Evolutionary conservation across 23 tunicate genomes (phyloP), one percentile per base, ranked within the genome.

Genomic region (Botrylloides violaceus): DNA sequence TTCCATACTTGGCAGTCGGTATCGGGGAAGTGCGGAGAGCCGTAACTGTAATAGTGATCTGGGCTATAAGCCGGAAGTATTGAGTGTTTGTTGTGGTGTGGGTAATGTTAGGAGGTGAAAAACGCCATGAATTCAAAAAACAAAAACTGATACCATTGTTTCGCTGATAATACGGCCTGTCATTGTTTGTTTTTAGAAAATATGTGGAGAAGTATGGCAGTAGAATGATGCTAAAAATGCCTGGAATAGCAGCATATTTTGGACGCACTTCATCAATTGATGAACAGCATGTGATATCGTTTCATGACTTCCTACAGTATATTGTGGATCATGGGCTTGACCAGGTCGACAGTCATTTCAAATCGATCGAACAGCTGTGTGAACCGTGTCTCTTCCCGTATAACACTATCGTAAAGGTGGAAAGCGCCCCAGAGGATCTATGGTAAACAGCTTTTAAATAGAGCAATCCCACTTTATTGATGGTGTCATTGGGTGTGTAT

Each of bases 291-390:
- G 75, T 50, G 27, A 78, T 78, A 4, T 47, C 82, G 29, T 78
- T 78, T 55, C 72, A 57, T 23, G 82, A 78, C 49, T 78, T 78
- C 48, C 74, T 38, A 3, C 75, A 66, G 35, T 78, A 78, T 26
- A 49, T 78, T 22, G 82, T 68, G 36, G 82, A 78, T 27, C 47
- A 66, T 21, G 82, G 82, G 3, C 29, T 78, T 5, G 75, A 78
- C 31, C 24, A 66, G 35, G 82, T 78, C 18, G 75, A 78, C 1
- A 49, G 32, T 36, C 82, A 78, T 66, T 78, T 78, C 37, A 78
- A 78, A 49, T 37, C 82, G 20, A 38, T 78, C 49, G 82, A 78
- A n/a, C 64, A 78, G n/a, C 25, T 66, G 21, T 78, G 82, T 74
- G 34, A 49, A 4, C 83, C 83, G 7, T 79, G 83, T 33, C 38